Evolutionary conservation across 1,140 invertebrate genomes (phyloP), one percentile per base, ranked within the genome.

Genomic region (Nasonia vitripennis): DNA sequence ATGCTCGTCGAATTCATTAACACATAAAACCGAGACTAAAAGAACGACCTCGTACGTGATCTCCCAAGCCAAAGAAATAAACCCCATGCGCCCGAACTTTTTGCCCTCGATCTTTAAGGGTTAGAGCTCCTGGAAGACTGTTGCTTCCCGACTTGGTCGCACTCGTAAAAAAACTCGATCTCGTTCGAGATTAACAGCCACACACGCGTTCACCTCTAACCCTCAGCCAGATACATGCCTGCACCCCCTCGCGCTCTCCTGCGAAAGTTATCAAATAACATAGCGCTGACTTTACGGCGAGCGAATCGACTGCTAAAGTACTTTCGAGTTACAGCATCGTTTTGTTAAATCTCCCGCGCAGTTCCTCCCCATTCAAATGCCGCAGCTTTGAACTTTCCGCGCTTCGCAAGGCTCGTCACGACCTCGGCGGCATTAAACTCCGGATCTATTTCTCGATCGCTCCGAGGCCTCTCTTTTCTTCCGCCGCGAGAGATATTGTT

Each of bases 361-460:
- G 55, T 17, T 71, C 20, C 37, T 37, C 67, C 31, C 3, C 17
- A 75, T 41, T 83, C 41, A 11, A 34, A 23, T 48, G 14, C 70
- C 70, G n/a, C 10, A 27, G 45, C 45, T 48, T 67, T 55, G 2
- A 78, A 78, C 41, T 84, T 78, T 51, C 23, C 67, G 62, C 34
- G 70, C 55, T 73, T 84, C 51, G 48, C 27, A n/a, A 84, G 48
- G 77, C 83, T 84, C 68, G 67, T 84, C 83, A 79, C 77, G 68
- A 79, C 23, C 20, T 41, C 34, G 37, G 37, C 17, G 77, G 77
- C 31, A 78, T 84, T 79, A 84, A 79, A 84, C 34, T 71, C 71
- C 7, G 10, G 77, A 71, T 84, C 68, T 45, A 55, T 79, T 81
- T 80, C 83, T 80, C 78, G 9, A 80, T 71, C 73, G 14, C 23